Percentiles rank a stretch among this genome's conserved stretches.
These are phyloP conservation scores for Conger conger DNA, from an alignment of 2,113 vertebrate genomes.

Conservation along the genomic window DNA sequence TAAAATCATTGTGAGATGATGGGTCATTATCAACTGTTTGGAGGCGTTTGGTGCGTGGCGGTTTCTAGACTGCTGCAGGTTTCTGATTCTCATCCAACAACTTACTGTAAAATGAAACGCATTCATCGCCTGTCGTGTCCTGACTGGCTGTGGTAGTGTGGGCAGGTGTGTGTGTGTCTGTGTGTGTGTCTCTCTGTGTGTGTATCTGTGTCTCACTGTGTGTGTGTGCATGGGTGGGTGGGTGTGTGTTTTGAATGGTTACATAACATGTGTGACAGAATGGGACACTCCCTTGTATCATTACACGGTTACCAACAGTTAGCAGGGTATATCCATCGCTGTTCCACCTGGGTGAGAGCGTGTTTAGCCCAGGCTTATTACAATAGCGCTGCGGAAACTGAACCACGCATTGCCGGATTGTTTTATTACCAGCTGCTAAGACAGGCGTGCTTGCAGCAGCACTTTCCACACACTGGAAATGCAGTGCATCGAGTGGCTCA, in stretches of 20 bases:
- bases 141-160: too few species aligned
- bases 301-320: neutral
- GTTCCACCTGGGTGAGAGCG: neutral
- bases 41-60: too few species aligned
- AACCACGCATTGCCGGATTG: neutral
- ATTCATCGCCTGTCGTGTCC: too few species aligned
- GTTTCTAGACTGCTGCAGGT: too few species aligned
- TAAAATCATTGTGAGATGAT: too few species aligned
- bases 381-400: neutral
- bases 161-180: constrained; percentile 3
- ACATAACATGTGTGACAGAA: neutral
- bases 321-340: neutral
- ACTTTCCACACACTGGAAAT: constrained; percentile 31
- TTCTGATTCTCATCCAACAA: too few species aligned
- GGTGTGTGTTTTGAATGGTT: too few species aligned
- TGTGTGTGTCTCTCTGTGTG: neutral
- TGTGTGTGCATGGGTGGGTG: too few species aligned
- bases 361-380: neutral
- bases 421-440: constrained; percentile 41
- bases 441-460: constrained; percentile 38
- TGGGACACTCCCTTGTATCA: neutral
- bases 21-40: too few species aligned
- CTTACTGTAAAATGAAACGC: too few species aligned
- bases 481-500: constrained; percentile 46
- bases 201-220: neutral